phyloP scores from a whole-genome alignment of 2,113 vertebrate species.

The Ramphastos sulfuratus region DNA sequence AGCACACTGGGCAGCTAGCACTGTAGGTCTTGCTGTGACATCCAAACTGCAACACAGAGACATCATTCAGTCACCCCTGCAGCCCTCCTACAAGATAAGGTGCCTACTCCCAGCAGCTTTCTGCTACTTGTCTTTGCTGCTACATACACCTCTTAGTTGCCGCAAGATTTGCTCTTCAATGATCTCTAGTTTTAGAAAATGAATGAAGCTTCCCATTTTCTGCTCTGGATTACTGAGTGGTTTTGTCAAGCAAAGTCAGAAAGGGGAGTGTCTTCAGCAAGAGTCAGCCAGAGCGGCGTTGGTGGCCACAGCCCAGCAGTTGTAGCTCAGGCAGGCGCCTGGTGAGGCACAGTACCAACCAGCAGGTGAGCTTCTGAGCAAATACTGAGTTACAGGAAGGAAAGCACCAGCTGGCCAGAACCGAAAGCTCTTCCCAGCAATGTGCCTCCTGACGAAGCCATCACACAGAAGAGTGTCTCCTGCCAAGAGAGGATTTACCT shows the following conservation, averaged over 20 bases:
- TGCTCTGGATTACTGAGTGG: background rate
- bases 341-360: fast-evolving
- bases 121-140: background rate
- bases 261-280: background rate
- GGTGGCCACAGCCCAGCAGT: background rate
- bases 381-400: fast-evolving
- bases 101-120: background rate
- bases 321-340: background rate
- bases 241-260: background rate
- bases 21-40: background rate
- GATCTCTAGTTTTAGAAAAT: background rate
- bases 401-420: background rate
- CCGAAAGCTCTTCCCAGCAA: background rate
- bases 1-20: background rate
- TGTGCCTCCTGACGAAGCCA: background rate
- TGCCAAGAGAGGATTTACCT: background rate
- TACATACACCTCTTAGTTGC: background rate
- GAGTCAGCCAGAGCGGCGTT: background rate
- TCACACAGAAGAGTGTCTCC: background rate
- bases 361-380: background rate
- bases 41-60: background rate
- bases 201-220: background rate
- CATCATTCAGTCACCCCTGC: background rate
- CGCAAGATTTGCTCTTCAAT: background rate
- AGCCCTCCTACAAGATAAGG: background rate